Evolutionary conservation across 2,797 vertebrate species (phyloP), one percentile per base, ranked within the genome.

Genomic region (Discoglossus pictus): DNA sequence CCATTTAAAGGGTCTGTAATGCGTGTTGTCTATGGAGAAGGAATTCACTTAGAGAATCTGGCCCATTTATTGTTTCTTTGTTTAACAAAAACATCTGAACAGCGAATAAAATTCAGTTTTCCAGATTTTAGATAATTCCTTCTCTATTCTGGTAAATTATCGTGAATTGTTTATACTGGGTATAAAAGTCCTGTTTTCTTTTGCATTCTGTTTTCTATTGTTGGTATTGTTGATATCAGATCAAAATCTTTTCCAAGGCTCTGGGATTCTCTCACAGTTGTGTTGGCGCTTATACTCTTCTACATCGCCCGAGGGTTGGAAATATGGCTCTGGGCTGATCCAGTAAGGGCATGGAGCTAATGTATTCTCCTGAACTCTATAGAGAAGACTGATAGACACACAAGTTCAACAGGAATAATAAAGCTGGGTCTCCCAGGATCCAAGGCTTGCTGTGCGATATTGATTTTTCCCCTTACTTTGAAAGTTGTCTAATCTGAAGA

Each of bases 321-420:
- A 13, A 70, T 73, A 39, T 75, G 68, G 40, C 69, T 70, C 8
- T 38, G 40, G 46, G 23, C 52, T 78, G 16, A 48, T 12, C 23
- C 18, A 56, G 67, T 68, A 6, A 61, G 24, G 55, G 54, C 46
- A 73, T 3, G 20, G 18, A 44, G n/a, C 18, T 73, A 43, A 31
- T 63, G 20, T 20, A 46, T 64, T 74, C 66, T 64, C 68, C 71
- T 31, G 55, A 78, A 65, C 21, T 73, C 55, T 60, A 2, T 55
- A 38, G 35, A 58, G 56, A 36, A 17, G 48, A 43, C 44, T 73
- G 53, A 50, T 54, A 54, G 44, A 80, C 80, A 64, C 25, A 68
- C 11, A 16, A 1, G 31, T 68, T 52, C 62, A 9, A 47, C 55
- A 52, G 36, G 46, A 67, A 67, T 62, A 76, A 75, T 50, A 70